Base-by-base conservation (phyloP, 1,140 invertebrate genomes). In the Goniozus legneri region DNA sequence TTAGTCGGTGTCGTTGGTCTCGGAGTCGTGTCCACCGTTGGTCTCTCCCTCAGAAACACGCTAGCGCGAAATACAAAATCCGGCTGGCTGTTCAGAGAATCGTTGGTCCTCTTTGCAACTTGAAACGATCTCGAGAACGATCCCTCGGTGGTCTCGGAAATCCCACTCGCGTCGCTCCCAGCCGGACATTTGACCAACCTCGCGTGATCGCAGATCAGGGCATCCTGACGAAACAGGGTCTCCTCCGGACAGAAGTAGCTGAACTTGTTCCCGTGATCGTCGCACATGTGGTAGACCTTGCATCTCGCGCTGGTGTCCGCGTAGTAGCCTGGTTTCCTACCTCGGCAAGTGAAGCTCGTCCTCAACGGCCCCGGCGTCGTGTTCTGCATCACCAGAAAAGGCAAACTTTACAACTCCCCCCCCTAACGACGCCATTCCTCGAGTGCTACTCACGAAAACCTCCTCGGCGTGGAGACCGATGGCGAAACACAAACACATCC, bases 211-310 rank as follows among this genome's bases (percentile, higher is more conserved):
- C 79, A 80, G 19, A 78, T 68, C 45, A 77, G 58, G 3, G 75
- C 69, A n/a, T 73, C 69, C 40, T 80, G 79, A 21, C 77, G 77
- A 55, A 80, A 80, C 7, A 75, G 63, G 0, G 79, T 80, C 15
- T 69, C 65, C 19, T 76, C 68, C 3, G 77, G 76, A 43, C 79
- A 80, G 16, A 72, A 51, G 51, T 79, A 77, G 0, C 64, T 75
- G 48, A 77, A 80, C 47, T 75, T 74, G 30, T 76, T 73, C 1
- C 67, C 73, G 19, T 75, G 66, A 27, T 71, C 72, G 40, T 78
- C 77, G 40, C 77, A 79, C 10, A 65, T 76, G 40, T 79, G 68
- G 52, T 78, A 79, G 18, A 77, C 65, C 51, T 69, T 75, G 50
- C 79, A 80, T 42, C 67, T 67, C 3, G 71, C 64, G 14, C 70